These are phyloP conservation scores for Luscinia luscinia DNA, from an alignment of 2,797 vertebrate genomes.

Conservation along the genomic window DNA sequence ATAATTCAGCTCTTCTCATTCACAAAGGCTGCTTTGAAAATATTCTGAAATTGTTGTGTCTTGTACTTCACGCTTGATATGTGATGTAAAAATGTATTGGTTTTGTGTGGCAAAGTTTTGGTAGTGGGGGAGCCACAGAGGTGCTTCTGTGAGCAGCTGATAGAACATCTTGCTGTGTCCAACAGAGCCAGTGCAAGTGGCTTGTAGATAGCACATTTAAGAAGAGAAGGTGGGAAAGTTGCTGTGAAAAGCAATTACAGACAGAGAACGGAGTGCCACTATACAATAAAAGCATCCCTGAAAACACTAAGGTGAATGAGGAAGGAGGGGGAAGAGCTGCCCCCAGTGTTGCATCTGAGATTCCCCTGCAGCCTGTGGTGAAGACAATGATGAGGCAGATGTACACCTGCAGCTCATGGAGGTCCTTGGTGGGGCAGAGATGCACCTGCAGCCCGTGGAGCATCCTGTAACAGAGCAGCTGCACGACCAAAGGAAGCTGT, in stretches of 20 bases:
- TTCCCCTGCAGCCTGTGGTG: neutral
- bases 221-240: neutral
- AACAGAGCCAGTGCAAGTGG: fast-evolving
- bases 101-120: neutral
- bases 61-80: neutral
- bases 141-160: neutral
- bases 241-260: neutral
- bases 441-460: neutral
- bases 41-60: neutral
- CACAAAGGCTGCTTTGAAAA: neutral
- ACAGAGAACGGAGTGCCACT: neutral
- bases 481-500: neutral
- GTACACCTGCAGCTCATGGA: neutral
- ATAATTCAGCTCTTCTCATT: neutral
- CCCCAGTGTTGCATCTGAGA: neutral
- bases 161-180: neutral
- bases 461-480: too few relatives aligned
- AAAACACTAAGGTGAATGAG: neutral
- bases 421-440: neutral
- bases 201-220: neutral
- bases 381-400: neutral
- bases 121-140: too few relatives aligned
- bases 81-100: neutral
- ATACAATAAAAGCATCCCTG: neutral
- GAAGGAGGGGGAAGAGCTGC: neutral